Evolutionary conservation across 1,140 invertebrate genomes (phyloP).

Genomic region (Drosophila arawakana): DNA sequence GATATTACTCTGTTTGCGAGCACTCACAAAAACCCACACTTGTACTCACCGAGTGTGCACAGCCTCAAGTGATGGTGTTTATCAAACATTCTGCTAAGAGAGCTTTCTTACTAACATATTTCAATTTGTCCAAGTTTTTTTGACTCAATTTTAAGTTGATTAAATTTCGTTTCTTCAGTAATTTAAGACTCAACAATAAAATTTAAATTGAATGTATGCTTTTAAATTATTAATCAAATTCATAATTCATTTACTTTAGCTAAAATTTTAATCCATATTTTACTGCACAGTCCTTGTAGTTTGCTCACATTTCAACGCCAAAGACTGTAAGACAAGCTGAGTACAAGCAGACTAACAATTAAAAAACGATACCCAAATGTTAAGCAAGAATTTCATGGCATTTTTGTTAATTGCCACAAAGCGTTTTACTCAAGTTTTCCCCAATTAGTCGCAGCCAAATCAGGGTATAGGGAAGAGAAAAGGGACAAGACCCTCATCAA

Average conservation of each 20-base stretch:
- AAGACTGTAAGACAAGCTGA: not conserved
- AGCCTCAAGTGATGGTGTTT: slow-evolving; percentile 1
- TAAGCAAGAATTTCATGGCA: slow-evolving; percentile 19
- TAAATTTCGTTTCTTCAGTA: slow-evolving; percentile 1
- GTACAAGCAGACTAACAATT: not conserved
- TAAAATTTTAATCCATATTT: too few relatives aligned
- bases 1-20: slow-evolving; percentile 48
- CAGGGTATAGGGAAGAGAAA: not conserved
- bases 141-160: slow-evolving; percentile 8
- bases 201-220: too few relatives aligned
- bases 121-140: not conserved
- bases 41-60: slow-evolving; percentile 31
- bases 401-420: slow-evolving; percentile 43
- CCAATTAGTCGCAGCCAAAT: slow-evolving; percentile 39
- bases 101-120: not conserved
- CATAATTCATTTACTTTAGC: too few relatives aligned
- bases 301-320: not conserved
- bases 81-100: slow-evolving; percentile 12
- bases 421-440: slow-evolving; percentile 41
- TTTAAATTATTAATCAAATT: too few relatives aligned
- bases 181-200: too few relatives aligned
- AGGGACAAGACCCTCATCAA: slow-evolving; percentile 29
- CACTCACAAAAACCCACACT: not conserved
- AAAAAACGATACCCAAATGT: slow-evolving; percentile 2
- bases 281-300: not conserved